phyloP scores from a whole-genome alignment of 2,113 vertebrate genomes.

The Gallinago media region DNA sequence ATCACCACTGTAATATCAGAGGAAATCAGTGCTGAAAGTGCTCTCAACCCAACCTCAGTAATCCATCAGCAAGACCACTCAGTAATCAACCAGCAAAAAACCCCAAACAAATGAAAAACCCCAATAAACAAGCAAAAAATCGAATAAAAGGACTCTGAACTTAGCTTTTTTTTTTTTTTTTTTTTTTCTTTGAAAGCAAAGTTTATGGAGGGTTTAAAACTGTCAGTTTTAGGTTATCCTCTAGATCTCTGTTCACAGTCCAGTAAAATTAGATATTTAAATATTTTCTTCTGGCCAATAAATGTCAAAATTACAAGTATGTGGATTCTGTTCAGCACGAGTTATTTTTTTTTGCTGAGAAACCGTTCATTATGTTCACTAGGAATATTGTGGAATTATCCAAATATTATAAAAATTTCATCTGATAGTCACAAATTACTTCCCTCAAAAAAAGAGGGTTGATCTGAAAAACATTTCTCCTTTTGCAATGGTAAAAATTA shows the following conservation, averaged over 20 bases:
- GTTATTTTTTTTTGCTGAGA: not conserved
- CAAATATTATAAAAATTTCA: not conserved
- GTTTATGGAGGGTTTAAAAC: not conserved
- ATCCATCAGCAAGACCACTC: not conserved
- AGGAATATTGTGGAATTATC: not conserved
- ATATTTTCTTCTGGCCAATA: not conserved
- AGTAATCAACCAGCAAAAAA: not conserved
- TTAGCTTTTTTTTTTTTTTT: too few species aligned
- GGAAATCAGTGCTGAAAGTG: not conserved
- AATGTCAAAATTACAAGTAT: not conserved
- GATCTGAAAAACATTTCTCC: not conserved
- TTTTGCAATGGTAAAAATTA: not conserved
- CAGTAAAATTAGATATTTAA: not conserved
- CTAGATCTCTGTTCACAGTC: not conserved
- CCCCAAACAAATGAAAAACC: not conserved
- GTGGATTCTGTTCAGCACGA: not conserved
- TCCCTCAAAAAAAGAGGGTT: not conserved
- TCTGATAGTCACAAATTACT: not conserved
- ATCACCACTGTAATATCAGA: not conserved
- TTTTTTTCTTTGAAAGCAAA: not conserved
- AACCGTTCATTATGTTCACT: not conserved
- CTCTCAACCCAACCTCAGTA: not conserved
- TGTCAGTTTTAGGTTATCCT: fast-evolving
- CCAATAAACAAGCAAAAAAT: not conserved
- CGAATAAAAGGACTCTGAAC: not conserved